Evolutionary conservation across 2,888 invertebrate genomes (phyloP).

Genomic region (Melipona beecheii): DNA sequence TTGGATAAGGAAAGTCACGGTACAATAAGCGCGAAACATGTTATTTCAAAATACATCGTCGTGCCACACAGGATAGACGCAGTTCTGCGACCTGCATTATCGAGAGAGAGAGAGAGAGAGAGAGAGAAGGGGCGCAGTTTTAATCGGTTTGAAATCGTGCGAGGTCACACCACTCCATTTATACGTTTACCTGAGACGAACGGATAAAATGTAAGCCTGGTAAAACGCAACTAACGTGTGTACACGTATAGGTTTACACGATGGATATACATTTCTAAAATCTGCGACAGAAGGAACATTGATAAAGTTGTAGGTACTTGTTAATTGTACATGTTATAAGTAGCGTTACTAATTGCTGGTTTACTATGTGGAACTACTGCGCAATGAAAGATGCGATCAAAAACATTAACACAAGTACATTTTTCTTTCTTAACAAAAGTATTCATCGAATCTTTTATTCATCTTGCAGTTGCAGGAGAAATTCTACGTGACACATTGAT

Average conservation of each 20-base stretch:
- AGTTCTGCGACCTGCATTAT: constrained; percentile 9
- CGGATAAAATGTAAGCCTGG: constrained; percentile 15
- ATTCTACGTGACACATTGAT: not conserved
- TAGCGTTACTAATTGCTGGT: not conserved
- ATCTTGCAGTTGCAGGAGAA: not conserved
- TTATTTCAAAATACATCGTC: constrained; percentile 58
- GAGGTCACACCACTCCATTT: constrained; percentile 48
- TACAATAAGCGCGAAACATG: constrained; percentile 63
- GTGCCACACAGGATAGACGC: constrained; percentile 1
- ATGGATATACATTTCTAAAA: constrained; percentile 4
- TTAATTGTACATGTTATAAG: not conserved
- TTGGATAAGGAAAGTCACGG: constrained; percentile 64
- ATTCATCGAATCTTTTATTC: not conserved
- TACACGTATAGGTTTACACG: too few relatives aligned
- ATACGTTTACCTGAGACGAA: constrained; percentile 10
- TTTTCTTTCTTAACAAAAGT: not conserved
- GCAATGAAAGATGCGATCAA: not conserved
- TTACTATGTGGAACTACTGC: not conserved
- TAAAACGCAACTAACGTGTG: not conserved
- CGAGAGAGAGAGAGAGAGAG: not conserved
- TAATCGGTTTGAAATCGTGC: constrained; percentile 57
- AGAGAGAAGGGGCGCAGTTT: constrained; percentile 19
- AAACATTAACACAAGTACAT: not conserved
- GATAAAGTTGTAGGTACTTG: not conserved
- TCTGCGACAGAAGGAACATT: not conserved